Base-by-base conservation (phyloP, 2,113 vertebrate species). In the Psettodes erumei region DNA sequence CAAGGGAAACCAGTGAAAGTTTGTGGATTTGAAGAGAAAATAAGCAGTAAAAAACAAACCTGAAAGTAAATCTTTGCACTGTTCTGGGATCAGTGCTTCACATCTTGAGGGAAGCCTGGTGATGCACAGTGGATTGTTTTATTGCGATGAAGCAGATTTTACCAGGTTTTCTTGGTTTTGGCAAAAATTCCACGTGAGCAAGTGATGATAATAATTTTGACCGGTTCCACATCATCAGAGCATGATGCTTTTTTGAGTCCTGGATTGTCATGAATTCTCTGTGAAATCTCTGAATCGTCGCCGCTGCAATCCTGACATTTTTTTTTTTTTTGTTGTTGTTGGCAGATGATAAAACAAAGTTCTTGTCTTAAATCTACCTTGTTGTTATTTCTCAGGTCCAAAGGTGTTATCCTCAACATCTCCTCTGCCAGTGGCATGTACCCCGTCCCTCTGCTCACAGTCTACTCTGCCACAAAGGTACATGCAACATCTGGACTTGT, bases 391-490 rank as follows among this genome's bases (percentile, higher is more conserved):
- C 54, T 67, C 78, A 95, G 95, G 75, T 92, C 93, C 13, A 98
- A 94, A 90, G 98, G 98, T 12, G 79, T 92, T 0, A 92, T 99
- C 84, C 88, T 99, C 73, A 99, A 99, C 87, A 96, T 99, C 15
- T 94, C 98, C 38, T 99, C 98, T 18, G 93, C 93, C 79, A 85
- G 92, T 45, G 98, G 94, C 79, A 86, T 94, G 92, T 72, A 70
- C 63, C 96, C 96, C 0, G 1, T 93, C 45, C 96, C 98, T 21
- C 86, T 99, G 27, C 80, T 99, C 27, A 94, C 96, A 1, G 79
- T 99, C 40, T 99, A 99, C 81, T 98, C 98, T 0, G 88, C 96
- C 53, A 94, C 95, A 28, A 99, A 99, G 95, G 98, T 96, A 27
- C 6, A 21, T 21, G 1, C 3, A 2, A 9, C 53, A 8, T 16